Evolutionary conservation across 2,113 vertebrate species (phyloP).

Genomic region (Todiramphus saurophagus): DNA sequence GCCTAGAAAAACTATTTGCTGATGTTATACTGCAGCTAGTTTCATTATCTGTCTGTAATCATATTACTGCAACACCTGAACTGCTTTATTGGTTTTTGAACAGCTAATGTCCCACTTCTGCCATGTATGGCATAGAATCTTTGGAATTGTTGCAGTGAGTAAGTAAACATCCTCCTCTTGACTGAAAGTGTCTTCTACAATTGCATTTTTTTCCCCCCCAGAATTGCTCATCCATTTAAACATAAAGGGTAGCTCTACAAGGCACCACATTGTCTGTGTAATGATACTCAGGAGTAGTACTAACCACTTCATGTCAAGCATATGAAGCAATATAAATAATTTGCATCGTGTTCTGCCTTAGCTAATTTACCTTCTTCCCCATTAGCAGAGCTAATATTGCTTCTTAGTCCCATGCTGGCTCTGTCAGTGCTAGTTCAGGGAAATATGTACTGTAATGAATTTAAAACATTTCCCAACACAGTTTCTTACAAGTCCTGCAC

Average conservation of each 20-base stretch:
- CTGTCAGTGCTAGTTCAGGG: neutral
- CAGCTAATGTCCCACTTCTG: neutral
- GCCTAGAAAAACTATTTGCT: neutral
- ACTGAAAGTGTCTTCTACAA: neutral
- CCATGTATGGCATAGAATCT: neutral
- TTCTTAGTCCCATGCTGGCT: neutral
- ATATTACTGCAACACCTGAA: neutral
- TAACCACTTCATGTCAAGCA: neutral
- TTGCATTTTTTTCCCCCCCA: neutral
- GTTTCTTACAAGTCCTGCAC: neutral
- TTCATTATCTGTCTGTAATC: neutral
- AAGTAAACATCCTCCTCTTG: neutral
- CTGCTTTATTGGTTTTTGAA: neutral
- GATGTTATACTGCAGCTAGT: neutral
- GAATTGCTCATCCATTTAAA: neutral
- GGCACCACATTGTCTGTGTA: neutral
- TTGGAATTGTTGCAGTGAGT: neutral
- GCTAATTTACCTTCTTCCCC: neutral
- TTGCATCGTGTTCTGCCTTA: neutral
- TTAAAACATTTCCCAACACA: neutral
- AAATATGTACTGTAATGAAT: neutral
- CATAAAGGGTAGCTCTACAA: neutral
- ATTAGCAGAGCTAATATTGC: neutral
- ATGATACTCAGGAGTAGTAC: neutral
- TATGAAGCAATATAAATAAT: neutral